phyloP scores from a whole-genome alignment of 1,140 invertebrate genomes.

The Procambarus virginalis region DNA sequence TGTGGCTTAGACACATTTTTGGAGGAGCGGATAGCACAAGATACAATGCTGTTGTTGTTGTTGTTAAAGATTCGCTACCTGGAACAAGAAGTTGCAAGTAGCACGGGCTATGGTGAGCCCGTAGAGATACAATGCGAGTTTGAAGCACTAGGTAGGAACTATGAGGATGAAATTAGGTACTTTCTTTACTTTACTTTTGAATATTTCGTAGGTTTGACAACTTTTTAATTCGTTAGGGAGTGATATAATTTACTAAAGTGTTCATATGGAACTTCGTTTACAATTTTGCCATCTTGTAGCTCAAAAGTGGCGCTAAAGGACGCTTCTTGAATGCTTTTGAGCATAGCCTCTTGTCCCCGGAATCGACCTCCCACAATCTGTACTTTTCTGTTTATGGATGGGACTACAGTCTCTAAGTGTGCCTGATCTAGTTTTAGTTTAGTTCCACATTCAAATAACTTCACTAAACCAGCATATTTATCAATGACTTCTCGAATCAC shows the following conservation, averaged over 20 bases:
- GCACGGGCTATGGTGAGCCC: too few species aligned
- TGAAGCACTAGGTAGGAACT: not conserved
- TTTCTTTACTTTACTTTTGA: not conserved
- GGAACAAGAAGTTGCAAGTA: too few species aligned
- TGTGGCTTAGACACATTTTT: too few species aligned
- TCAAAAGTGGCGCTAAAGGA: constrained; percentile 80
- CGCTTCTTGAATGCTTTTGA: constrained; percentile 84
- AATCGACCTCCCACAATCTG: constrained; percentile 89
- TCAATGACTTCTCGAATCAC: constrained; percentile 84
- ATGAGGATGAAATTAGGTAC: not conserved
- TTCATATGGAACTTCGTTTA: constrained; percentile 67
- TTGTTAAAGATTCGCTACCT: not conserved
- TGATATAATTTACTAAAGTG: constrained; percentile 68
- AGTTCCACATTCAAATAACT: constrained; percentile 83
- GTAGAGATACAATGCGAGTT: not conserved
- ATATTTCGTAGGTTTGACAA: not conserved
- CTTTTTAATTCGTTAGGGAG: not conserved
- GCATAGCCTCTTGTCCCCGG: constrained; percentile 81
- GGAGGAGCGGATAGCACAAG: not conserved
- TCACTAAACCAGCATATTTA: constrained; percentile 87
- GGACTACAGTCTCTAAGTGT: constrained; percentile 97
- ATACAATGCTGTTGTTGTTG: not conserved
- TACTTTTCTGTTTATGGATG: constrained; percentile 79
- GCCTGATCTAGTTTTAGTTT: constrained; percentile 88
- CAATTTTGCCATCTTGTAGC: constrained; percentile 48